Conservation (phyloP, 1,140 invertebrate species). For the Temnothorax longispinosus region DNA sequence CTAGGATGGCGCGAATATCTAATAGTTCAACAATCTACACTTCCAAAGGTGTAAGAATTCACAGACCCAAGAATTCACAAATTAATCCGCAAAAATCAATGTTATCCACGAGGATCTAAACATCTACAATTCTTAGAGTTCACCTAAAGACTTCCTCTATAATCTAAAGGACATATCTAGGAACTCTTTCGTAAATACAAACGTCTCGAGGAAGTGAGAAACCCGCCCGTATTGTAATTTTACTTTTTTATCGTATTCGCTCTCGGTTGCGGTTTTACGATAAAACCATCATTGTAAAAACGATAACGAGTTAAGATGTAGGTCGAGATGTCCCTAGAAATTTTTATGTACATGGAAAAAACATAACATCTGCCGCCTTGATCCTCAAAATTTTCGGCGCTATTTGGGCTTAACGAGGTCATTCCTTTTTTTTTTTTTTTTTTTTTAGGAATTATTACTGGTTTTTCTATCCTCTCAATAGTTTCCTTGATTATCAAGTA, state of each 20-base stretch:
- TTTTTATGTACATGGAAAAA: conserved; percentile 81
- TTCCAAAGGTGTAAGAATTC: conserved; percentile 34
- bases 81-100: conserved; percentile 27
- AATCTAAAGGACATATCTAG: conserved; percentile 31
- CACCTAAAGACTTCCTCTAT: neutral
- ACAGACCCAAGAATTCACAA: conserved; percentile 43
- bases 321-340: conserved; percentile 68
- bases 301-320: conserved; percentile 74
- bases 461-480: conserved; percentile 13
- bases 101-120: neutral
- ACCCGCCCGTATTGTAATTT: conserved; percentile 37
- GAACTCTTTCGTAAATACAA: conserved; percentile 20
- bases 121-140: neutral
- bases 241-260: conserved; percentile 48
- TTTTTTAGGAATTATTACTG: conserved; percentile 52
- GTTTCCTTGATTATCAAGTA: conserved; percentile 49
- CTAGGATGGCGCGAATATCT: conserved; percentile 51
- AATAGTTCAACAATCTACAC: conserved; percentile 56
- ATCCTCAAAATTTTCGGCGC: conserved; percentile 80
- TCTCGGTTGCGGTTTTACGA: conserved; percentile 51
- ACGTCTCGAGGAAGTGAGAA: conserved; percentile 27
- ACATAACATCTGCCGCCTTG: conserved; percentile 66
- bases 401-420: conserved; percentile 76
- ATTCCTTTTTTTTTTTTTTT: conserved; percentile 30
- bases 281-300: conserved; percentile 68